phyloP scores from a whole-genome alignment of 2,888 invertebrate species.

The Torymus auratus region DNA sequence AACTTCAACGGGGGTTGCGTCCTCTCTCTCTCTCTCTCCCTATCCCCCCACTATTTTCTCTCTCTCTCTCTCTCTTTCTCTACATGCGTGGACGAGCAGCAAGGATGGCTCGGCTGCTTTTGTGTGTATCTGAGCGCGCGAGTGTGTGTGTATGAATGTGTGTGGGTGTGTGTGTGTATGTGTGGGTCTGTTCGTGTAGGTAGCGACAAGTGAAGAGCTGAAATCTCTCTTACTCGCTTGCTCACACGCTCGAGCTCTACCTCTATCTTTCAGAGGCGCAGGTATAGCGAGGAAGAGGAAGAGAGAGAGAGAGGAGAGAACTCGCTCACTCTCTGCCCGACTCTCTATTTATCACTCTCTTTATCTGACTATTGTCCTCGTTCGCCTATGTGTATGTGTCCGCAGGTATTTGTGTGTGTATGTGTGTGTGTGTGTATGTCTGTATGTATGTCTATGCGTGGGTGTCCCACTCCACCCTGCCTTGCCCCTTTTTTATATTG shows the following conservation, averaged over 20 bases:
- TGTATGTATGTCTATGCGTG: too few relatives aligned
- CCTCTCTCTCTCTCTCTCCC: background rate
- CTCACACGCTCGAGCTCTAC: background rate
- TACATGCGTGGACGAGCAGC: background rate
- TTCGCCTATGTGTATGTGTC: background rate
- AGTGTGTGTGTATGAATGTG: too few relatives aligned
- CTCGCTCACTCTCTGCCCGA: slow-evolving; percentile 44
- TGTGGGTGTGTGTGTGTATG: background rate
- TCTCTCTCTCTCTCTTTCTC: background rate
- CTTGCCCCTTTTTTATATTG: background rate
- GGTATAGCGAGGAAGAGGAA: too few relatives aligned
- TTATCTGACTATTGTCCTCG: slow-evolving; percentile 50
- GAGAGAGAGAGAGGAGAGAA: background rate
- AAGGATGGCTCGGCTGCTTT: background rate
- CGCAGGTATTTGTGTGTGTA: too few relatives aligned
- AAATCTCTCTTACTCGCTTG: slow-evolving; percentile 37
- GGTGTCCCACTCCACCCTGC: background rate
- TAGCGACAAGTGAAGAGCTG: slow-evolving; percentile 43
- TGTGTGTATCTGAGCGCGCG: too few relatives aligned
- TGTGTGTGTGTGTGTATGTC: too few relatives aligned
- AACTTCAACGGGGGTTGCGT: background rate
- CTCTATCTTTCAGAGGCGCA: background rate
- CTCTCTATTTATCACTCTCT: slow-evolving; percentile 52
- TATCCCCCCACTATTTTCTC: too few relatives aligned
- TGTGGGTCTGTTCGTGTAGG: background rate